Evolutionary conservation across 2,888 invertebrate genomes (phyloP).

Genomic region (Brachylomia viminalis): DNA sequence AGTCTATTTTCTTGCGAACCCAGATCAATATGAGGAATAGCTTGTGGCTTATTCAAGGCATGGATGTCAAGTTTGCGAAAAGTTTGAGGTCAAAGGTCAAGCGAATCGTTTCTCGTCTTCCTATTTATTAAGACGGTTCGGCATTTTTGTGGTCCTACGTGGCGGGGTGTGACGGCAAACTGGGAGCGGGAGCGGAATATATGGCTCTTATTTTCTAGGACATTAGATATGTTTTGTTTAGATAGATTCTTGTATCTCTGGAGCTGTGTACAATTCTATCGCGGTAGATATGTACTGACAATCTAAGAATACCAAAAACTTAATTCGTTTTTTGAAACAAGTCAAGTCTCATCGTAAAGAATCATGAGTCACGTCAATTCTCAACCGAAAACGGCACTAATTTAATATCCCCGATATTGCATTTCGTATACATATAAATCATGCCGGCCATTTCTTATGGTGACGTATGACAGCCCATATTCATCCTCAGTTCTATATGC

Average conservation of each 20-base stretch:
- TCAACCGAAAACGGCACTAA: conserved; percentile 24
- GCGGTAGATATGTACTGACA: background rate
- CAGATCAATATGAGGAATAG: conserved; percentile 35
- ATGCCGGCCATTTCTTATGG: conserved; percentile 52
- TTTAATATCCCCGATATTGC: conserved; percentile 40
- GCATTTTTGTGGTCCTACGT: conserved; percentile 36
- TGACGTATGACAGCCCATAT: conserved; percentile 61
- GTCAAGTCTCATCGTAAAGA: background rate
- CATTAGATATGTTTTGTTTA: conserved; percentile 7
- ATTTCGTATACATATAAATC: conserved; percentile 56
- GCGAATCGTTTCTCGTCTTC: conserved; percentile 28
- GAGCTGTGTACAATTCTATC: background rate
- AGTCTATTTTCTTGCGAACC: conserved; percentile 25
- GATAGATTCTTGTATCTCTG: background rate
- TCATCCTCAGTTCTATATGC: conserved; percentile 59
- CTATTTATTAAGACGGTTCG: conserved; percentile 45
- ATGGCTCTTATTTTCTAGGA: conserved; percentile 15
- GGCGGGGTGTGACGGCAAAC: conserved; percentile 18
- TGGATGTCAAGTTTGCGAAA: conserved; percentile 54
- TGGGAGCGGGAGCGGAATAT: background rate
- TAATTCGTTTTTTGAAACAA: background rate
- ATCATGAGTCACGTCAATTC: conserved; percentile 14
- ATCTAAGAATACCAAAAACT: background rate
- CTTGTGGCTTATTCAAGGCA: conserved; percentile 42
- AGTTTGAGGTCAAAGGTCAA: conserved; percentile 57